Evolutionary conservation across 1,140 invertebrate genomes (phyloP), one percentile per base, ranked within the genome.

Genomic region (Brachionus calyciflorus): DNA sequence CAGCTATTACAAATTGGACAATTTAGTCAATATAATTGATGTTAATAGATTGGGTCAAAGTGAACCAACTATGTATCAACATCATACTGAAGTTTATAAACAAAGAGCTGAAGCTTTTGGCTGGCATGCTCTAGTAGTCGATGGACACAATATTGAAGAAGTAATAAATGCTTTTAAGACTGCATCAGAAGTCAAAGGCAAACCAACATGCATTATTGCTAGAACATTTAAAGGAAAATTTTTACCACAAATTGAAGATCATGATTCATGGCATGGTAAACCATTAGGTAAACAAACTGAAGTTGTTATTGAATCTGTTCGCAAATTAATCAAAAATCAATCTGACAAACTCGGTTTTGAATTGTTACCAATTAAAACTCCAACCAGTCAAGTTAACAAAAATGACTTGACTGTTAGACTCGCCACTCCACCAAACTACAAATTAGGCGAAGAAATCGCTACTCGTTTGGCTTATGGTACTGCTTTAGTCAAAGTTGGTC

Each of bases 201-300:
- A 91, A 81, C 97, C 97, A 28, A 96, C 94, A 14, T 94, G 92
- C 55, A 88, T 99, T 41, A 85, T 99, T 60, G 93, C 93, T 26
- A 97, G 97, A 87, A 99, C 96, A 0, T 94, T 89, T 82, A 99
- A 99, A 85, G 96, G 96, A 4, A 92, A 90, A 82, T 89, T 91
- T 78, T 80, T 95, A 68, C 79, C 65, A 81, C 87, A 89, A 33
- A 93, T 99, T 82, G 94, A 97, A 85, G 92, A 99, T 86, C 53
- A 88, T 78, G 91, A 94, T 55, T 94, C 96, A 83, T 99, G 94
- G 94, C 97, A 99, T 83, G 97, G 97, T 46, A 99, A 98, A 82
- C 89, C 96, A 0, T 84, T 99, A 28, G 93, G 93, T 1, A 89
- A 88, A 37, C 91, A 94, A 80, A 89, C 90, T 6, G 89, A 90